Conservation (phyloP, 2,797 vertebrate genomes). For the Gadopsis bispinosus region DNA sequence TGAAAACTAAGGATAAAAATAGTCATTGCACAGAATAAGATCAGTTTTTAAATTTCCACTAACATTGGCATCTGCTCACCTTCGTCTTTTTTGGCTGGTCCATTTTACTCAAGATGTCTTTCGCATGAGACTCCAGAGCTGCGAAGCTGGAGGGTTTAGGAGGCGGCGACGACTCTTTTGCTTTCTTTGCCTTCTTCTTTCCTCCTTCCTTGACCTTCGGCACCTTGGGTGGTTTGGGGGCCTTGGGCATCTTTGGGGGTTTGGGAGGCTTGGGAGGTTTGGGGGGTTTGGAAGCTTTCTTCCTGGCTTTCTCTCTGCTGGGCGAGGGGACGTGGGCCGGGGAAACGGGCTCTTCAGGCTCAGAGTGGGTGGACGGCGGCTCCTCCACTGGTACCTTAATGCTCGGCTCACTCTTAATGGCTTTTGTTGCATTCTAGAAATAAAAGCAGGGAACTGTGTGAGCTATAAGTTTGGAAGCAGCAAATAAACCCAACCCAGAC, state of each 20-base stretch:
- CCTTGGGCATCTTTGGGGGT: conserved; percentile 84
- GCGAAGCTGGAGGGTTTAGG: conserved; percentile 92
- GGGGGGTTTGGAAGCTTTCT: conserved; percentile 86
- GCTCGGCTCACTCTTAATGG: conserved; percentile 89
- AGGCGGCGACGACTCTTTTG: conserved; percentile 85
- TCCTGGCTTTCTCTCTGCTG: conserved; percentile 86
- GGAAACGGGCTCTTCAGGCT: conserved; percentile 89
- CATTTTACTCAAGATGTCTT: conserved; percentile 95
- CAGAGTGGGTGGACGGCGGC: conserved; percentile 83
- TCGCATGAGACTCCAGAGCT: conserved; percentile 94
- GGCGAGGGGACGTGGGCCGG: conserved; percentile 89
- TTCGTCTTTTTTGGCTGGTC: conserved; percentile 96
- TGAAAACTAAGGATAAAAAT: conserved; percentile 4
- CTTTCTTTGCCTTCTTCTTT: conserved; percentile 95
- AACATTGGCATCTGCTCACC: conserved; percentile 72
- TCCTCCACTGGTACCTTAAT: conserved; percentile 86
- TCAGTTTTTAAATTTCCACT: rapidly evolving
- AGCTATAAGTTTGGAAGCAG: not conserved
- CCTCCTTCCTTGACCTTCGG: conserved; percentile 92
- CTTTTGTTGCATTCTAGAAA: conserved; percentile 85
- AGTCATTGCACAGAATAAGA: not conserved
- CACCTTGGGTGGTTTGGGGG: conserved; percentile 85
- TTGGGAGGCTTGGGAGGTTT: conserved; percentile 81
- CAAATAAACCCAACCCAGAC: not conserved
- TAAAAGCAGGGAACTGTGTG: not conserved